Evolutionary conservation across 2,113 vertebrate species (phyloP).

Genomic region (Dinomys branickii): DNA sequence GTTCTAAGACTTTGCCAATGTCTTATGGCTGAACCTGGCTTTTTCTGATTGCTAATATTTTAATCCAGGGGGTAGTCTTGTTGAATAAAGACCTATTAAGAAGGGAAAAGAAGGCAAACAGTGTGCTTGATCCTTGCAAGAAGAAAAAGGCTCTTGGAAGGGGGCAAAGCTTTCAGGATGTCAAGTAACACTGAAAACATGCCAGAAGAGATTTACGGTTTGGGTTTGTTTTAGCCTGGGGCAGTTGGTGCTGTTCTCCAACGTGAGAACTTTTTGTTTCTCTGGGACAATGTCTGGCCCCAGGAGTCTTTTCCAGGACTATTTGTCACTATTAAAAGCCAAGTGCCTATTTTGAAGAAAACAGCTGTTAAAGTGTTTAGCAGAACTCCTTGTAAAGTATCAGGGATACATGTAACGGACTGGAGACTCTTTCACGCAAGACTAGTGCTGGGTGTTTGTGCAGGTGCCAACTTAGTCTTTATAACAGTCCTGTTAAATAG

Average conservation of each 20-base stretch:
- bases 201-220: slow-evolving; percentile 26
- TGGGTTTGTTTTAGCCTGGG: slow-evolving; percentile 54
- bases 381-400: slow-evolving; percentile 24
- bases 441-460: neutral
- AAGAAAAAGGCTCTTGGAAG: slow-evolving; percentile 38
- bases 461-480: neutral
- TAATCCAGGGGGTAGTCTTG: slow-evolving; percentile 45
- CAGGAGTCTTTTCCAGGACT: slow-evolving; percentile 41
- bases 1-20: slow-evolving; percentile 26
- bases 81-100: slow-evolving; percentile 57
- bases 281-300: neutral
- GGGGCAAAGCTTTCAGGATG: slow-evolving; percentile 11
- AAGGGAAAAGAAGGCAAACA: slow-evolving; percentile 11
- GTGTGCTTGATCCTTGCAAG: neutral
- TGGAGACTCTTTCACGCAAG: neutral
- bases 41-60: slow-evolving; percentile 54
- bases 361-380: slow-evolving; percentile 41
- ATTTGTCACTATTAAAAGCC: slow-evolving; percentile 53
- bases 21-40: slow-evolving; percentile 10
- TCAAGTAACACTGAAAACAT: slow-evolving; percentile 56
- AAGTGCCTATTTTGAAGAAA: slow-evolving; percentile 54
- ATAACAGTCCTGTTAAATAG: neutral
- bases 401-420: neutral
- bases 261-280: slow-evolving; percentile 56
- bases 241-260: slow-evolving; percentile 27